Conservation (phyloP, 2,797 vertebrate genomes). For the Todus mexicanus region DNA sequence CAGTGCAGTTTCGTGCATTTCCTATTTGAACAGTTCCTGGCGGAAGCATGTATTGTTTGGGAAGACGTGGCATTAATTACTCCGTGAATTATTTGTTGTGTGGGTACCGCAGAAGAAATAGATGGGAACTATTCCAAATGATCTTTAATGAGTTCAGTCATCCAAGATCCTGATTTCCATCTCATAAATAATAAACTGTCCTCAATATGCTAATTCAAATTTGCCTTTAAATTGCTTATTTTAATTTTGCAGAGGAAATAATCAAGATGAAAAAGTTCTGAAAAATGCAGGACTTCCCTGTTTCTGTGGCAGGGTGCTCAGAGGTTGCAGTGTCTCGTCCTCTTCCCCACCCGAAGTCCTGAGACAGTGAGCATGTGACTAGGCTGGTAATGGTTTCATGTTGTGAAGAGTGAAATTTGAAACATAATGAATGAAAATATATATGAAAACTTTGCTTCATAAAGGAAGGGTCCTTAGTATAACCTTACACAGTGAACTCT, state of each 20-base stretch:
- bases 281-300: not conserved
- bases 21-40: constrained; percentile 51
- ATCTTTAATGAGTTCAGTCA: constrained; percentile 68
- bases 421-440: not conserved
- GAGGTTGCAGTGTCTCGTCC: not conserved
- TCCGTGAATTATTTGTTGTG: constrained; percentile 57
- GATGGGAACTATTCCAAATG: constrained; percentile 52
- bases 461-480: not conserved
- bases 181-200: constrained; percentile 73
- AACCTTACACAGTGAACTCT: not conserved
- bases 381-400: not conserved
- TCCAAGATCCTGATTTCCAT: constrained; percentile 68
- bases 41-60: constrained; percentile 53
- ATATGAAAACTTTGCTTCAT: not conserved
- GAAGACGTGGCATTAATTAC: constrained; percentile 58
- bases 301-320: not conserved
- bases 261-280: constrained; percentile 46
- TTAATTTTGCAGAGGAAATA: constrained; percentile 60
- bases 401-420: not conserved
- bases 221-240: constrained; percentile 64
- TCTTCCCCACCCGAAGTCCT: not conserved
- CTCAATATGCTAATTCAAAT: constrained; percentile 61
- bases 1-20: constrained; percentile 14
- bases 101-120: constrained; percentile 44
- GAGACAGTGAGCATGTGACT: not conserved